Conservation (phyloP, 2,888 invertebrate species). For the Dynastes maya region DNA sequence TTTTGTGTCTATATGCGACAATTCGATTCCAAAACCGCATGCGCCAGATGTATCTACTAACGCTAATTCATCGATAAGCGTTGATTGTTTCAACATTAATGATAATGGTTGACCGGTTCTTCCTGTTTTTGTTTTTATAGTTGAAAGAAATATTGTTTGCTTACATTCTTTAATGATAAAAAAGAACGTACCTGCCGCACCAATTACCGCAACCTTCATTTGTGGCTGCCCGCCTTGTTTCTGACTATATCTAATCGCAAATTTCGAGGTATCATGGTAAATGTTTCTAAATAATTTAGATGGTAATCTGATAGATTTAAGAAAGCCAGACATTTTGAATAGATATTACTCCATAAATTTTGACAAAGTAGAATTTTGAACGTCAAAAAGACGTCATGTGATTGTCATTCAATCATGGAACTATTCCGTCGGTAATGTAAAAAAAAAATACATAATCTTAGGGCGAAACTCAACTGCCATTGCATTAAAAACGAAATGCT, state of each 20-base stretch:
- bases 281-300: constrained; percentile 33
- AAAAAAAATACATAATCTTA: too few species aligned
- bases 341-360: constrained; percentile 28
- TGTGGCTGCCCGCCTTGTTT: constrained; percentile 35
- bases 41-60: constrained; percentile 72
- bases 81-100: constrained; percentile 75
- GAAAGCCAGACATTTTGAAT: constrained; percentile 11
- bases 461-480: too few species aligned
- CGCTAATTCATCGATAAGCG: constrained; percentile 74
- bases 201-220: constrained; percentile 51
- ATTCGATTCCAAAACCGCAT: constrained; percentile 67
- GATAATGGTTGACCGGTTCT: constrained; percentile 74
- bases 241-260: constrained; percentile 1
- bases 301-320: neutral
- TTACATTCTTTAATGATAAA: neutral
- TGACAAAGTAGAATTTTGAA: constrained; percentile 20
- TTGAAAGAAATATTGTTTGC: neutral
- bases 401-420: neutral
- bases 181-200: constrained; percentile 48
- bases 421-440: neutral
- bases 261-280: constrained; percentile 9
- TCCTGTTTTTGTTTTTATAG: constrained; percentile 58
- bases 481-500: too few species aligned
- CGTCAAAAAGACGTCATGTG: neutral
- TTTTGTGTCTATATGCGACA: constrained; percentile 70